phyloP scores from a whole-genome alignment of 2,797 vertebrate species.

The Enteromius trimaculatus region DNA sequence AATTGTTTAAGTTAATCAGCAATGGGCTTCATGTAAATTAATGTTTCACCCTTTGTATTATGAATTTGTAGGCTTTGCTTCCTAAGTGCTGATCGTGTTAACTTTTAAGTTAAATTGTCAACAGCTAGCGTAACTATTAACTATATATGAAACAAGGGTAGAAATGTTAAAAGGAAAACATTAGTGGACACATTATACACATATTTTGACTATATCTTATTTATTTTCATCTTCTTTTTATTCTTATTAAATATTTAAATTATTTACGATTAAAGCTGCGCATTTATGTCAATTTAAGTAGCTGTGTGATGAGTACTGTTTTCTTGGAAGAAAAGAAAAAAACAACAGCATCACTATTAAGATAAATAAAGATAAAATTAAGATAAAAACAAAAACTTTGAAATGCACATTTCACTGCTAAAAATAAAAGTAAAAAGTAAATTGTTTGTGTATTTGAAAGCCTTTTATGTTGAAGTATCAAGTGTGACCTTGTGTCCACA shows the following conservation, averaged over 20 bases:
- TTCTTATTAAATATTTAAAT: too few species aligned
- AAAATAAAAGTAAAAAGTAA: background rate
- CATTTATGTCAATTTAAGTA: background rate
- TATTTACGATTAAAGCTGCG: background rate
- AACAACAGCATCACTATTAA: background rate
- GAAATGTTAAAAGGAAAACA: background rate
- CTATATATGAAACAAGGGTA: background rate
- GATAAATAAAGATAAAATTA: too few species aligned
- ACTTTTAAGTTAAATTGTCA: background rate
- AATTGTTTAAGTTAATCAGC: background rate
- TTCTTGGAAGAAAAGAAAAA: background rate
- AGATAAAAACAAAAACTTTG: too few species aligned
- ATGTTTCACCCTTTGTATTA: background rate
- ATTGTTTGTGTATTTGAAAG: background rate
- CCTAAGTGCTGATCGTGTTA: background rate
- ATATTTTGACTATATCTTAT: background rate
- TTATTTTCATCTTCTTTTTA: too few species aligned
- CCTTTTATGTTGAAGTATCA: background rate
- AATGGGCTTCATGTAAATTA: background rate
- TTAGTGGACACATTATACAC: background rate
- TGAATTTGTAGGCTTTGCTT: background rate
- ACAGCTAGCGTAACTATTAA: slow-evolving; percentile 1
- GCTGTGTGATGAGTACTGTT: background rate
- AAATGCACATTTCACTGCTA: background rate
- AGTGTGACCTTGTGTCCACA: slow-evolving; percentile 18